phyloP scores from a whole-genome alignment of 2,888 invertebrate species.

The Nemapogon koenigi region DNA sequence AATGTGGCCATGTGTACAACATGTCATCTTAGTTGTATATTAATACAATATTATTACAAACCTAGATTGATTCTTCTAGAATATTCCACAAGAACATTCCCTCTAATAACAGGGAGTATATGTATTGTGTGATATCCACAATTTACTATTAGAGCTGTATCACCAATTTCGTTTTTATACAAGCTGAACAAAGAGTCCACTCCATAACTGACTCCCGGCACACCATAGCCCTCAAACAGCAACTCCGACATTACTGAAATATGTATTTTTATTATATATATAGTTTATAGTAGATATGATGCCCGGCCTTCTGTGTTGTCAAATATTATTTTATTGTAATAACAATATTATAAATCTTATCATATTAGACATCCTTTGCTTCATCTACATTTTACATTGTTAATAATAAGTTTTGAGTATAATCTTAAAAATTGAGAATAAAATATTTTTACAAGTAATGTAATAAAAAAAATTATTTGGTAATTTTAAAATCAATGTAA shows the following conservation, averaged over 20 bases:
- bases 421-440: constrained; percentile 19
- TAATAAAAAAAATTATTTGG: too few species aligned
- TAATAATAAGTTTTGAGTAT: too few species aligned
- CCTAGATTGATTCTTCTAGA: constrained; percentile 86
- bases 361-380: too few species aligned
- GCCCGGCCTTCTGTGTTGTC: too few species aligned
- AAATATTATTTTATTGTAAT: too few species aligned
- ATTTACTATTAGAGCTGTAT: constrained; percentile 78
- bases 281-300: too few species aligned
- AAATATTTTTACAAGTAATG: not conserved
- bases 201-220: constrained; percentile 87
- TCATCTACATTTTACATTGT: too few species aligned
- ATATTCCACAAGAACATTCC: constrained; percentile 71
- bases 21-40: too few species aligned
- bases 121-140: constrained; percentile 91
- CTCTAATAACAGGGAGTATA: constrained; percentile 81
- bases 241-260: constrained; percentile 90
- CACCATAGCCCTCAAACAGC: constrained; percentile 89
- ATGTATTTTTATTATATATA: too few species aligned
- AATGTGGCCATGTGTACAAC: too few species aligned
- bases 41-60: constrained; percentile 13
- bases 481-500: too few species aligned
- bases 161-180: constrained; percentile 66
- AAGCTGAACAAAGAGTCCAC: constrained; percentile 84
- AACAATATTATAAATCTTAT: too few species aligned